Conservation (phyloP, 2,888 invertebrate species). For the Drosophila stalkeri region DNA sequence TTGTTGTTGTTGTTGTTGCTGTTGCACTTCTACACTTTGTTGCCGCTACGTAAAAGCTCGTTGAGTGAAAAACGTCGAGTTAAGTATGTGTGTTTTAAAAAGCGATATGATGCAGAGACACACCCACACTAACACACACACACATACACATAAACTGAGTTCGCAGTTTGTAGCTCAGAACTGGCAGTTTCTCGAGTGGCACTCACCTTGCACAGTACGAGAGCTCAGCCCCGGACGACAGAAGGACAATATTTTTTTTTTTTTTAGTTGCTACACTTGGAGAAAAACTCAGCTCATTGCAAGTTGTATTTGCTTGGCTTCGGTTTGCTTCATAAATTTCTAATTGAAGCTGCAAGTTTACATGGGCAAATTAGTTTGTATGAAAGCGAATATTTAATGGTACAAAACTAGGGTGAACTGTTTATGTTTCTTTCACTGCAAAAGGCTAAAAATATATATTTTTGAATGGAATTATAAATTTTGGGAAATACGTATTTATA, state of each 20-base stretch:
- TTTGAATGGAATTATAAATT: too few relatives aligned
- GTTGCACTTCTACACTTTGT: conserved; percentile 76
- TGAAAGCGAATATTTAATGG: not conserved
- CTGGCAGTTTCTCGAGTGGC: conserved; percentile 71
- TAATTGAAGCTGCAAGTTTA: not conserved
- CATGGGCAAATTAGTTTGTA: not conserved
- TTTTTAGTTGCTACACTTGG: conserved; percentile 20
- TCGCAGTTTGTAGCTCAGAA: conserved; percentile 31
- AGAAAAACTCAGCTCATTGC: not conserved
- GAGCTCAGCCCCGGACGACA: conserved; percentile 55
- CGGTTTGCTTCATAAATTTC: not conserved
- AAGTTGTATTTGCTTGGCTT: not conserved
- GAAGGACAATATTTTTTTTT: conserved; percentile 25
- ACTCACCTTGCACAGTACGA: conserved; percentile 68
- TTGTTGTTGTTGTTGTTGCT: conserved; percentile 60
- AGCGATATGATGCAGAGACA: conserved; percentile 56
- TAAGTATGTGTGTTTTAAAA: conserved; percentile 74
- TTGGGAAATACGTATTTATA: too few relatives aligned
- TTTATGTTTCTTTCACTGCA: not conserved
- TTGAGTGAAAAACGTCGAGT: conserved; percentile 81
- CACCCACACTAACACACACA: conserved; percentile 27
- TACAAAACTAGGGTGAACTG: not conserved
- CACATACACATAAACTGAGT: conserved; percentile 19
- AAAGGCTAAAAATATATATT: too few relatives aligned
- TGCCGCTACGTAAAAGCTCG: conserved; percentile 72